Base-by-base conservation (phyloP, 2,797 vertebrate genomes). In the Liparis tanakae region DNA sequence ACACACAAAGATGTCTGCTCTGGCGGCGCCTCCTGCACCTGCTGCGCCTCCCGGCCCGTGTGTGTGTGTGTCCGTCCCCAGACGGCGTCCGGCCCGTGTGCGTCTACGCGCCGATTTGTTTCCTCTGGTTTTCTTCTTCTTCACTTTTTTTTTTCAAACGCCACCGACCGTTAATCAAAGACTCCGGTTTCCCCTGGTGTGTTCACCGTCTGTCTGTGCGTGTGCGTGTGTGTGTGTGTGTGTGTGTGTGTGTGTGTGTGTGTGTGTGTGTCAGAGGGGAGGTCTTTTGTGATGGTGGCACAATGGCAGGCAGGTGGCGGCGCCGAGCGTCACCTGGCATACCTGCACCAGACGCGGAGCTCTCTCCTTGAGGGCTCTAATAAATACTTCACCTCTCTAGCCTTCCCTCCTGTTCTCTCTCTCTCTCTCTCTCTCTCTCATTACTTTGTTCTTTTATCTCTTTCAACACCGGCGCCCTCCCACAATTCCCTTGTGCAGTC, bases 231-330 rank as follows among this genome's bases (percentile, higher is more conserved):
- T 59, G 50, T 65, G 36, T 55, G 44, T 50, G 10, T 22, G 0
- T 20, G 68, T 67, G 54, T 25, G 60, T 34, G 14, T 67, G 43
- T 61, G 22, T 59, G 50, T 65, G 36, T 55, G 44, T 50, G 10
- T 72, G 43, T 58, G 68, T 69, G 62, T 50, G 46, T 50, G 4
- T 41, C 25, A 33, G n/a, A n/a, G n/a, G n/a, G n/a, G n/a, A n/a
- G 14, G 41, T 37, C 69, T 86, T 85, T 89, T 91, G 81, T 91
- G 72, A 74, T 76, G 17, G 25, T 12, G 51, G 72, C 63, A 89
- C 85, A 92, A 92, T 66, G 80, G 70, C 51, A 48, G 88, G 87
- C 91, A 92, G 90, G 89, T 89, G 91, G 85, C 54, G 64, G 80
- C 5, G 51, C 67, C 63, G 44, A 41, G 83, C 30, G 72, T 85